A percentile compares a stretch with the other conserved stretches of the same genome.
These are phyloP conservation scores for Columbina picui DNA, from an alignment of 2,113 vertebrate genomes.

Conservation along the genomic window DNA sequence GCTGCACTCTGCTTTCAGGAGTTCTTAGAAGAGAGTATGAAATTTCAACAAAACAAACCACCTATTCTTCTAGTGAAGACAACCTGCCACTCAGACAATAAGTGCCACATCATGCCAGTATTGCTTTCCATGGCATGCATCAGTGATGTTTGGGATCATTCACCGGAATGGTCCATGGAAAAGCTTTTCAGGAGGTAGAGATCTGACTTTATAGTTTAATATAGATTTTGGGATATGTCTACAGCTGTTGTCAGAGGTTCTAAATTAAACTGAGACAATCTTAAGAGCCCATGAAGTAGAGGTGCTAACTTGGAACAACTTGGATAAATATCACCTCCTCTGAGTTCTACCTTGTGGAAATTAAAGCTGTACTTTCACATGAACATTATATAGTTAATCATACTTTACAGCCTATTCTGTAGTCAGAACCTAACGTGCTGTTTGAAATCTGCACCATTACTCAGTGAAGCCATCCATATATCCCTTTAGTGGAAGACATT, in stretches of 20 bases:
- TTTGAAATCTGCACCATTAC: background rate
- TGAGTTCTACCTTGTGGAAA: background rate
- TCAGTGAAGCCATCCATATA: accelerated
- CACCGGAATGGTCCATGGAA: background rate
- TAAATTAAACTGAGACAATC: background rate
- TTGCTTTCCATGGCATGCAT: background rate
- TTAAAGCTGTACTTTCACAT: background rate
- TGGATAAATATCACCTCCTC: background rate
- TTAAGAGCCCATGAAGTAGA: background rate
- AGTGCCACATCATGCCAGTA: background rate
- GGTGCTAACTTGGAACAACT: background rate
- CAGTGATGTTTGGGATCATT: background rate
- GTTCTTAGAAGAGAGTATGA: background rate
- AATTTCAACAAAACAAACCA: background rate
- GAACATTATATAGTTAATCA: background rate
- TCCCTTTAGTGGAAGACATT: background rate
- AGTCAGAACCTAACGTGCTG: background rate
- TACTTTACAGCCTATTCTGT: background rate
- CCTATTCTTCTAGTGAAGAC: background rate
- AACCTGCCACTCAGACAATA: background rate
- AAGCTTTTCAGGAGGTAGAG: background rate
- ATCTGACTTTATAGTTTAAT: background rate
- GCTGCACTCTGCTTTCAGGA: background rate
- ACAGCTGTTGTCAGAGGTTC: background rate
- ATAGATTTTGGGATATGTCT: background rate